Base-by-base conservation (phyloP, 2,797 vertebrate genomes). In the Pygocentrus nattereri region DNA sequence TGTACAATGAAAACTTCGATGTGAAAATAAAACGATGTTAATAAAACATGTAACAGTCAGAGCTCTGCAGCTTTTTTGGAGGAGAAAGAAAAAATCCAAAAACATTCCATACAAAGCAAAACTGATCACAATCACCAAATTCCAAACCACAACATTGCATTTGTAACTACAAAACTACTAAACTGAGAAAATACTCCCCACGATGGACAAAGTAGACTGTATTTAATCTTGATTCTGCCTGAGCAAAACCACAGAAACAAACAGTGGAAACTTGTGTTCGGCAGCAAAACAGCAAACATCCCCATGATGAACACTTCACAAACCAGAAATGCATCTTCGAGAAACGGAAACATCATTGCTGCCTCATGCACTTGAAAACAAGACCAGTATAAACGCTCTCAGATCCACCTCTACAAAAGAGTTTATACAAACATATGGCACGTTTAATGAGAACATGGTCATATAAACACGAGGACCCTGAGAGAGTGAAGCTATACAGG, bases 401-500 rank as follows among this genome's bases (percentile, higher is more conserved):
- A 56, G 18, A 19, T 11, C 64, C 34, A 31, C 10, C 30, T 2
- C 34, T 38, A 3, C n/a, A 25, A n/a, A 69, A 21, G 23, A 6
- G n/a, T 1, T 5, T 49, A 30, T 30, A 69, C 41, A 16, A 23
- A 25, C 0, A 15, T 30, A 30, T 71, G 68, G 44, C 44, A 71
- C 68, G 13, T 25, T 70, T 23, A 49, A 68, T 6, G 0, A 49
- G n/a, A 49, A 49, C 67, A 50, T 71, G 68, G 25, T 50, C 67
- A 47, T 10, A 69, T 15, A 18, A 44, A 65, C 27, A 38, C 16
- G 30, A 41, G n/a, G 4, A 71, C 47, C 69, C 69, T 52, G 62
- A 65, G 69, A 71, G 69, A 27, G 69, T 11, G 44, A 52, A 71
- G n/a, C 49, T 5, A 71, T 31, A 21, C 71, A 44, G 69, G 41